These are phyloP conservation scores for Cynocephalus volans DNA, from an alignment of 2,113 vertebrate species.

Conservation along the genomic window DNA sequence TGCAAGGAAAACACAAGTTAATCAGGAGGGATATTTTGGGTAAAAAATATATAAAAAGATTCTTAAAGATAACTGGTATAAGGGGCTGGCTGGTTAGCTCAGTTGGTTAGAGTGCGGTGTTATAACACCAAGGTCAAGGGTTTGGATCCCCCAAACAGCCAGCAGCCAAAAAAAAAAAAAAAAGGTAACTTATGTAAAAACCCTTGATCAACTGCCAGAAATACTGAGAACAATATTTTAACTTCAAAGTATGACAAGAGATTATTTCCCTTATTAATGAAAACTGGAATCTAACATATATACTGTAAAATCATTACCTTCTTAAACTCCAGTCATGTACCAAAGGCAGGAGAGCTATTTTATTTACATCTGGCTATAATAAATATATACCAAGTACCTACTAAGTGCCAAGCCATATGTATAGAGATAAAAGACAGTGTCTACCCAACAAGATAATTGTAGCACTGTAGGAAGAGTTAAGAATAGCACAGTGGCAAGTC, in stretches of 20 bases:
- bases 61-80: neutral
- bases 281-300: neutral
- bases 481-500: neutral
- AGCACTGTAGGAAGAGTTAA: neutral
- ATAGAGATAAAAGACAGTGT: neutral
- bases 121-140: too few species aligned
- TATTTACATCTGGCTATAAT: slow-evolving; percentile 24
- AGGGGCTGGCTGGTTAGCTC: too few species aligned
- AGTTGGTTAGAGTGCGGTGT: too few species aligned
- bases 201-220: neutral
- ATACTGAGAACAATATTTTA: neutral
- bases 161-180: too few species aligned
- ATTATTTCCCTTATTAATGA: slow-evolving; percentile 19
- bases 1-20: neutral
- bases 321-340: neutral
- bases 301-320: slow-evolving; percentile 32
- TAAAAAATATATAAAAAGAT: slow-evolving; percentile 25
- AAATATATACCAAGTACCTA: neutral
- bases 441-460: neutral
- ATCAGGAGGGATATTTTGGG: neutral
- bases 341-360: neutral
- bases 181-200: neutral
- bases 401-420: neutral
- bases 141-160: too few species aligned
- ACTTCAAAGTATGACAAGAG: neutral